phyloP scores from a whole-genome alignment of 2,888 invertebrate species.

The Brenthis daphne region DNA sequence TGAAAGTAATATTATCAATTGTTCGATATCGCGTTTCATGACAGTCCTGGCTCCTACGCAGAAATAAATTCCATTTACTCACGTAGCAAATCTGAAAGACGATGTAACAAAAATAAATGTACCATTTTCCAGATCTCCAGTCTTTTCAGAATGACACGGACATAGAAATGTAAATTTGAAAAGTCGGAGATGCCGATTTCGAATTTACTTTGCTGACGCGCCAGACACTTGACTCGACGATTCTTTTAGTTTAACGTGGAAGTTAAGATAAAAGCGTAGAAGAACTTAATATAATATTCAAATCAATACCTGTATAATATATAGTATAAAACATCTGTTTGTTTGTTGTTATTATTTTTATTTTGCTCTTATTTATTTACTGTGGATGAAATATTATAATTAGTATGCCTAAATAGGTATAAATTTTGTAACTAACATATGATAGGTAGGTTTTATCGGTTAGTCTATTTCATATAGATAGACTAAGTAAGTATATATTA shows the following conservation, averaged over 20 bases:
- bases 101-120: slow-evolving; percentile 18
- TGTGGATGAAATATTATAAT: no score
- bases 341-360: no score
- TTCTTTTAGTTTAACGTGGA: slow-evolving; percentile 23
- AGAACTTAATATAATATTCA: neutral
- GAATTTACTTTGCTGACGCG: slow-evolving; percentile 30
- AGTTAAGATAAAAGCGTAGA: slow-evolving; percentile 4
- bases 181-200: slow-evolving; percentile 29
- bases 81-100: slow-evolving; percentile 10
- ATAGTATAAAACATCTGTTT: no score
- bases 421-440: no score
- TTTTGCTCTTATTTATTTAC: no score
- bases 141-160: slow-evolving; percentile 28
- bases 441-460: no score
- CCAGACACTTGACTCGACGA: slow-evolving; percentile 26
- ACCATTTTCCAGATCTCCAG: slow-evolving; percentile 1
- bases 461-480: no score
- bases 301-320: no score
- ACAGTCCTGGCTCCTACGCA: neutral
- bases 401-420: no score
- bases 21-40: neutral
- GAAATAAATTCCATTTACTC: slow-evolving; percentile 9
- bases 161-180: slow-evolving; percentile 35
- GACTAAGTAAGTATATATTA: no score
- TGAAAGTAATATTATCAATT: slow-evolving; percentile 9